A percentile compares a stretch with the other conserved stretches of the same genome.
Evolutionary conservation across 1,140 invertebrate species (phyloP).

Genomic region (Drosophila sulfurigaster): DNA sequence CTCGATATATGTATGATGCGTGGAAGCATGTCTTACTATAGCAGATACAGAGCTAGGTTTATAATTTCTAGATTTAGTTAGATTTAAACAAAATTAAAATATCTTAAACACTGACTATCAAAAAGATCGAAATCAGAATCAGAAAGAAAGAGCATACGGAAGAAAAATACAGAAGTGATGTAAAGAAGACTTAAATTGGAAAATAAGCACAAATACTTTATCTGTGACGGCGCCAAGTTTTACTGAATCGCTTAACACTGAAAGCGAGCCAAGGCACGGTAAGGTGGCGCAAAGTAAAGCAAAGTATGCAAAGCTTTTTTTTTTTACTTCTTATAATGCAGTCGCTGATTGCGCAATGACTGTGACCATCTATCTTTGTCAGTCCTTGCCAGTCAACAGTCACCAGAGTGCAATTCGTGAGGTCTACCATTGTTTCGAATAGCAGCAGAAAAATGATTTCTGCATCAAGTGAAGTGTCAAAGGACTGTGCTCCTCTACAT

Average conservation of each 20-base stretch:
- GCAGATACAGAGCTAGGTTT: no score
- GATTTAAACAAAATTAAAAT: no score
- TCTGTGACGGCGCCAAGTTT: constrained; percentile 14
- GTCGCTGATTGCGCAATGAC: constrained; percentile 19
- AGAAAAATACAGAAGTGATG: background rate
- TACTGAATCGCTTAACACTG: constrained; percentile 8
- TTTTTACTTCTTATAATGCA: constrained; percentile 53
- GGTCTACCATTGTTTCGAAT: constrained; percentile 7
- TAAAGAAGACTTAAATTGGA: constrained; percentile 6
- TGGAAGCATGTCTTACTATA: constrained; percentile 61
- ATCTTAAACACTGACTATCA: no score
- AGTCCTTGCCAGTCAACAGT: constrained; percentile 6
- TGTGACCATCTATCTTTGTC: constrained; percentile 40
- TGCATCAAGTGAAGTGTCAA: constrained; percentile 22
- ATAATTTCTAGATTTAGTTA: no score
- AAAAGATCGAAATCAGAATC: background rate
- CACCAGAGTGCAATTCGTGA: background rate
- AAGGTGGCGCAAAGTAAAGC: constrained; percentile 6
- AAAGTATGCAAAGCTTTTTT: constrained; percentile 68
- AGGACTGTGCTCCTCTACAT: background rate
- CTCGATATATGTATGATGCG: constrained; percentile 71
- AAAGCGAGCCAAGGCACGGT: background rate
- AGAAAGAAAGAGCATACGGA: background rate
- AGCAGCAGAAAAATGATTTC: constrained; percentile 42
- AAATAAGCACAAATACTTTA: background rate